phyloP scores from a whole-genome alignment of 2,888 invertebrate genomes.

The Lasioglossum villosulum region DNA sequence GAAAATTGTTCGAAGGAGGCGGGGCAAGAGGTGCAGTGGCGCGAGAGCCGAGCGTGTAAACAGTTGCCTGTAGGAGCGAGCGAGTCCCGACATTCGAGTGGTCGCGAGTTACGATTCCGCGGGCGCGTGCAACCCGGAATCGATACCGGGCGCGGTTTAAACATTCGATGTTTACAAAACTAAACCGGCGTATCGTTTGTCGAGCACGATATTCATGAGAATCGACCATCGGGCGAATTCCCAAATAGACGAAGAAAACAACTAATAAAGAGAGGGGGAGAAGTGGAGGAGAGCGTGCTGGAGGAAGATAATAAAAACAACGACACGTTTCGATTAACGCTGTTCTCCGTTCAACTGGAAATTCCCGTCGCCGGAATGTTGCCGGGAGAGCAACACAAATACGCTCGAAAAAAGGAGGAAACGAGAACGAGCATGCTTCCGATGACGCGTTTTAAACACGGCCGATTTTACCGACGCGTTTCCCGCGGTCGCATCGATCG shows the following conservation, averaged over 20 bases:
- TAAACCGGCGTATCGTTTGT: constrained; percentile 18
- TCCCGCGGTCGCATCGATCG: constrained; percentile 55
- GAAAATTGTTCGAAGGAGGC: neutral
- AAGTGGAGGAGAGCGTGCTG: too few relatives aligned
- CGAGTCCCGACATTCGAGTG: neutral
- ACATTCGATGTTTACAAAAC: constrained; percentile 35
- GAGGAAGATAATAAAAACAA: neutral
- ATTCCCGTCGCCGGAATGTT: neutral
- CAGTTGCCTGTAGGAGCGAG: constrained; percentile 4
- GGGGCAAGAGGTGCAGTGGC: neutral
- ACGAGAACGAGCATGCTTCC: neutral
- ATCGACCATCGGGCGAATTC: neutral
- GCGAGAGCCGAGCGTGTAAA: neutral
- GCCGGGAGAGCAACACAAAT: neutral
- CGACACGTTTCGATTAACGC: neutral
- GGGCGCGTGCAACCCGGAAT: constrained; percentile 2
- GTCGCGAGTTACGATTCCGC: constrained; percentile 11
- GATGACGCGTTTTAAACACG: neutral
- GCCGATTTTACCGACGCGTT: neutral
- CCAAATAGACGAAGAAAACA: neutral
- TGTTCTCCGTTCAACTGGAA: neutral
- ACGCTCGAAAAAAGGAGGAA: neutral
- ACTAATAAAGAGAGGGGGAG: neutral
- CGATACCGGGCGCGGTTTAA: constrained; percentile 36
- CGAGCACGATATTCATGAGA: constrained; percentile 4